phyloP scores from a whole-genome alignment of 2,888 invertebrate genomes.

The Melieria picta region DNA sequence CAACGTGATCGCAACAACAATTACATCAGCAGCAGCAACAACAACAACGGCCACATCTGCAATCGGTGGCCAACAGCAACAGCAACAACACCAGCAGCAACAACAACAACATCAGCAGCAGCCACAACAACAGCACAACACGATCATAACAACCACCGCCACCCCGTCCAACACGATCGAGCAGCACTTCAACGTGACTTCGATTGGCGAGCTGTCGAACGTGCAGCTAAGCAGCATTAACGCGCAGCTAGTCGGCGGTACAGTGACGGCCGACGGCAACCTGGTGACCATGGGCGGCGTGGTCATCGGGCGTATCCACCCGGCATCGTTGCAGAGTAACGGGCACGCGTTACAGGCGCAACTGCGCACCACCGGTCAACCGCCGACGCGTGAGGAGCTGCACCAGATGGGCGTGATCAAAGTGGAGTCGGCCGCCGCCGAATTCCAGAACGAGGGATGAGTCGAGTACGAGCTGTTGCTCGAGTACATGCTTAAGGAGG shows the following conservation, averaged over 20 bases:
- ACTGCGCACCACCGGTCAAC: slow-evolving; percentile 44
- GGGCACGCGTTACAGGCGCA: slow-evolving; percentile 44
- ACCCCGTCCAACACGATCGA: slow-evolving; percentile 45
- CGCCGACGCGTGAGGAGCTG: slow-evolving; percentile 49
- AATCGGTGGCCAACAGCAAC: slow-evolving; percentile 45
- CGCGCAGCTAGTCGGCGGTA: slow-evolving; percentile 56
- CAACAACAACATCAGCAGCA: slow-evolving; percentile 47
- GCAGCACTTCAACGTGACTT: slow-evolving; percentile 57
- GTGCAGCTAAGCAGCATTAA: slow-evolving; percentile 47
- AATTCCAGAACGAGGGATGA: slow-evolving; percentile 56
- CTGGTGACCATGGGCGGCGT: slow-evolving; percentile 62
- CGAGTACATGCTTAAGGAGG: slow-evolving; percentile 58
- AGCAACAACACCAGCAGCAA: slow-evolving; percentile 38
- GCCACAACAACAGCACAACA: slow-evolving; percentile 43
- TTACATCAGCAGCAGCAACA: slow-evolving; percentile 49
- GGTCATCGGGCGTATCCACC: slow-evolving; percentile 57
- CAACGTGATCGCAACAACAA: slow-evolving; percentile 45
- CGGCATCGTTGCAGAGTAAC: slow-evolving; percentile 43
- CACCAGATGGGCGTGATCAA: slow-evolving; percentile 59
- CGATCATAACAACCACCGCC: slow-evolving; percentile 39
- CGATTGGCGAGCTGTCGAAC: slow-evolving; percentile 55
- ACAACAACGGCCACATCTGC: slow-evolving; percentile 40
- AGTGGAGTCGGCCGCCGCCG: slow-evolving; percentile 49
- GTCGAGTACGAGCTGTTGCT: slow-evolving; percentile 56
- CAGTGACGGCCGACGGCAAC: slow-evolving; percentile 60